Base-by-base conservation (phyloP, 2,797 vertebrate species). In the Chloroceryle amazona region DNA sequence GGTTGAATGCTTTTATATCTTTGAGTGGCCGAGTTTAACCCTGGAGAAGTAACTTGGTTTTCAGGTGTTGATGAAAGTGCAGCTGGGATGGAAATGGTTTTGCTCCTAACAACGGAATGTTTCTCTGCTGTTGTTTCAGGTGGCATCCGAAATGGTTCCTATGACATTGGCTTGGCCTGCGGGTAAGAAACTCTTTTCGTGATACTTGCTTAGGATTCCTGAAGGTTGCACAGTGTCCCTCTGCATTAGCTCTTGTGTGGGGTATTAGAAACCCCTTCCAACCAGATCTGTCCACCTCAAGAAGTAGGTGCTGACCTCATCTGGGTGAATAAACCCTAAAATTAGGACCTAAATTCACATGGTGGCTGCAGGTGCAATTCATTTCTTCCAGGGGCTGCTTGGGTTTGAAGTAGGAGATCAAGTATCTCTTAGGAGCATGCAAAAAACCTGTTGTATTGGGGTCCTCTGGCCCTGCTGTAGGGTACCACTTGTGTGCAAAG, bases 101-200 rank as follows among this genome's bases (percentile, higher is more conserved):
- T 52, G 66, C 63, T 81, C 10, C 49, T 47, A 17, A 25, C 5
- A 41, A 61, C 7, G 57, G 84, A 91, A 70, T 62, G 42, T 86
- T 93, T 61, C 10, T 96, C 73, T 62, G 11, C 88, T 98, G 92
- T 96, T 93, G 70, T 98, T 98, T 62, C 98, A 99, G 99, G 99
- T 98, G 98, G 99, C 94, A 99, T 99, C 98, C 98, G 98, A 97
- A 99, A 98, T 93, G 98, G 99, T 65, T 98, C 98, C 1, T 99
- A 98, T 87, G 98, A 99, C 96, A 97, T 99, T 91, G 99, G 99
- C 90, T 98, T 99, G 95, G 99, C 99, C 25, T 99, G 99, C 93
- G 99, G 99, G 99, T 99, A 96, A 97, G 99, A 84, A 88, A 37
- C 42, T 58, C 70, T 91, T 95, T 81, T 63, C 66, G 37, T 46